A percentile compares a stretch with the other conserved stretches of the same genome.
These are phyloP conservation scores for Lycorma delicatula DNA, from an alignment of 1,140 invertebrate genomes.

Conservation along the genomic window DNA sequence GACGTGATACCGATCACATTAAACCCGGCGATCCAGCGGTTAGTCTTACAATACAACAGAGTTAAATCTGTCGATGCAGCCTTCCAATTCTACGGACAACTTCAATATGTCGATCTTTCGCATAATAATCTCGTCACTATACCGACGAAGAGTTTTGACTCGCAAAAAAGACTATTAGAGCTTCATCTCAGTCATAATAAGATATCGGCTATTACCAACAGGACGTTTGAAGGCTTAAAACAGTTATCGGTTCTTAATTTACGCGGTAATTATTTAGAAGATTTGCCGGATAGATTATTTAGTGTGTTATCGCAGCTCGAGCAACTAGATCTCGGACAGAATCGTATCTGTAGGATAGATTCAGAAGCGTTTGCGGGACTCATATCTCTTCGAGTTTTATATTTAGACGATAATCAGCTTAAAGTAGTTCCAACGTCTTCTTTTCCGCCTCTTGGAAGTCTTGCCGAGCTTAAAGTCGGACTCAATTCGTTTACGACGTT, in stretches of 20 bases:
- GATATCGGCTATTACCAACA: slow-evolving; percentile 66
- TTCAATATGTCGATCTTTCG: slow-evolving; percentile 74
- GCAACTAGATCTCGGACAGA: slow-evolving; percentile 78
- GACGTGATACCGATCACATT: slow-evolving; percentile 85
- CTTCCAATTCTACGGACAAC: slow-evolving; percentile 76
- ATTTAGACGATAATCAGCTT: slow-evolving; percentile 77
- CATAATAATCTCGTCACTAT: slow-evolving; percentile 73
- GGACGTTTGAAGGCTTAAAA: slow-evolving; percentile 67
- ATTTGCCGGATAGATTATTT: slow-evolving; percentile 66
- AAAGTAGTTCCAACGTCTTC: slow-evolving; percentile 61
- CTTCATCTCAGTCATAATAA: slow-evolving; percentile 78
- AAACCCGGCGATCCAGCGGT: slow-evolving; percentile 77
- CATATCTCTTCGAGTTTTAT: slow-evolving; percentile 61
- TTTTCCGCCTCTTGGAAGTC: slow-evolving; percentile 56
- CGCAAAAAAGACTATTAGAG: slow-evolving; percentile 69
- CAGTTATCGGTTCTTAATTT: slow-evolving; percentile 70
- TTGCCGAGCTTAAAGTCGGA: slow-evolving; percentile 75
- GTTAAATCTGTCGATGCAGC: slow-evolving; percentile 79
- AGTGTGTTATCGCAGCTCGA: slow-evolving; percentile 62
- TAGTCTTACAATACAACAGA: slow-evolving; percentile 73
- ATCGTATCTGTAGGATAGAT: slow-evolving; percentile 72
- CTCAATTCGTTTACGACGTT: slow-evolving; percentile 68
- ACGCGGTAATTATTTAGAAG: slow-evolving; percentile 71
- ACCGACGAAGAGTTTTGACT: slow-evolving; percentile 64
- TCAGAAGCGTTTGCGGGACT: slow-evolving; percentile 69